phyloP scores from a whole-genome alignment of 2,888 invertebrate genomes.

The Melitaea athalia region DNA sequence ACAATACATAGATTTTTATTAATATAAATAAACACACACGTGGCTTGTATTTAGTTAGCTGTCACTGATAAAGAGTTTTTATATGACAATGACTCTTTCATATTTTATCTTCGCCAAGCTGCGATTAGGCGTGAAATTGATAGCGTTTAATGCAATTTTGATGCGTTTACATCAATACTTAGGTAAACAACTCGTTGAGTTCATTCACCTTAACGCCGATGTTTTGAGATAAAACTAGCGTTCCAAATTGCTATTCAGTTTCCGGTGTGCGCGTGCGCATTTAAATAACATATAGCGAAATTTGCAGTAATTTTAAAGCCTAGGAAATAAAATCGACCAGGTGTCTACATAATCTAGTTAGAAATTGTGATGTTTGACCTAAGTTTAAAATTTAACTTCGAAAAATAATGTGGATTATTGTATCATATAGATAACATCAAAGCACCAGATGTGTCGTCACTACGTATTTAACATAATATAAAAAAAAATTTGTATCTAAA shows the following conservation, averaged over 20 bases:
- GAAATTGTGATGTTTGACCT: conserved; percentile 30
- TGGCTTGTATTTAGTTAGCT: conserved; percentile 51
- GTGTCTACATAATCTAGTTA: conserved; percentile 1
- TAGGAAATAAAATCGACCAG: conserved; percentile 21
- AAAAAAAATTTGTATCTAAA: too few species aligned
- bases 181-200: conserved; percentile 40
- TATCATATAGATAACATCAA: background rate
- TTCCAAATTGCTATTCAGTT: conserved; percentile 55
- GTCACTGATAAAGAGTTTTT: conserved; percentile 37
- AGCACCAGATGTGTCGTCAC: background rate
- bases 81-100: conserved; percentile 29
- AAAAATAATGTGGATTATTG: conserved; percentile 6
- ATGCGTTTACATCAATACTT: conserved; percentile 31
- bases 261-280: conserved; percentile 50
- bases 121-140: conserved; percentile 15
- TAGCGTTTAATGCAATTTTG: conserved; percentile 29
- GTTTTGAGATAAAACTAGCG: conserved; percentile 56
- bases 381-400: conserved; percentile 4
- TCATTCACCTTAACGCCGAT: conserved; percentile 60
- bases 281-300: conserved; percentile 45
- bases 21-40: conserved; percentile 41
- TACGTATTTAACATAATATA: too few species aligned
- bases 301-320: conserved; percentile 25
- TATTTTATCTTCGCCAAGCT: conserved; percentile 25
- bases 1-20: conserved; percentile 7